Base-by-base conservation (phyloP, 2,113 vertebrate species). In the Struthidea cinerea region DNA sequence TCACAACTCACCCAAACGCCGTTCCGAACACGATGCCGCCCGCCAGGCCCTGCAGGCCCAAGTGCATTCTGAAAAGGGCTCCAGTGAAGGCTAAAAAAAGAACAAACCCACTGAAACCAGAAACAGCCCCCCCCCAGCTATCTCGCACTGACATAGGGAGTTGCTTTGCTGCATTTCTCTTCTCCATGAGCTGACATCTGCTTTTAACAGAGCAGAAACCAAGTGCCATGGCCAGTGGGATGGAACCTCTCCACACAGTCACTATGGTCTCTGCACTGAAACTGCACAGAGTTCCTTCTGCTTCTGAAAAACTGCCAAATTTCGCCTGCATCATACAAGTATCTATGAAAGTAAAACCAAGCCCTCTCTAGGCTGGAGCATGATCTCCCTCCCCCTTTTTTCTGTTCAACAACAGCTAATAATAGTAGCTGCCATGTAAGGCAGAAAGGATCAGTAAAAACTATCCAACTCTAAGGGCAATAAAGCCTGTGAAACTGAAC, bases 11-110 rank as follows among this genome's bases (percentile, higher is more conserved):
- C 99, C 99, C 99, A 89, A 99, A 93, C 0, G 79, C 93, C 4
- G 98, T 91, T 82, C 99, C 99, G 8, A 99, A 98, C 93, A 98
- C 3, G 6, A 98, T 60, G 81, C 99, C 99, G 0, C 98, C 98
- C 46, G 97, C 95, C 97, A 99, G 55, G 30, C 98, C 99, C 80
- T 91, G 69, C 16, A 98, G 94, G 59, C 99, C 99, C 96, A 99
- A 97, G 94, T 98, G 98, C 84, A 99, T 95, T 90, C 99, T 98
- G 96, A 99, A 99, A 33, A 99, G 94, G 84, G 98, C 98, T 95
- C 98, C 98, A 21, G 99, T 98, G 91, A 98, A 97, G 90, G 98
- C 99, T 99, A 59, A 70, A 93, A 78, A 56, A 67, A 60, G 5
- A 86, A 85, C 27, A 95, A 81, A 76, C 32, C 20, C 60, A 47